Evolutionary conservation across 2,888 invertebrate species (phyloP).

Genomic region (Apocheima hispidaria): DNA sequence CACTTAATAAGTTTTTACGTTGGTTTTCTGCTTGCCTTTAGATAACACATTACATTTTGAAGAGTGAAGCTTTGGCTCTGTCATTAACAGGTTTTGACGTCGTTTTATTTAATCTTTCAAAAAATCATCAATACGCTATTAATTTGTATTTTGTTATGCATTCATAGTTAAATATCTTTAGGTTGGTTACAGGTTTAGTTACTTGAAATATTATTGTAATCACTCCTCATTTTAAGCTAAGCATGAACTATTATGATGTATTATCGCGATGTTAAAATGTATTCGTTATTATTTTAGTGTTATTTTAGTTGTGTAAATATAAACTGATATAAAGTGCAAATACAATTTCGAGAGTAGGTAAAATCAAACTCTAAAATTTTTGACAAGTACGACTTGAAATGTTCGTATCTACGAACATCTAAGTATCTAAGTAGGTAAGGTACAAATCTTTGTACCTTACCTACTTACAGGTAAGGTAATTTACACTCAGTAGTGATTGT

Average conservation of each 20-base stretch:
- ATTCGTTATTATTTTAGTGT: too few relatives aligned
- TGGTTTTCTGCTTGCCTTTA: too few relatives aligned
- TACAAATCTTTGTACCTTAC: too few relatives aligned
- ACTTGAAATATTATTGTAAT: slow-evolving; percentile 44
- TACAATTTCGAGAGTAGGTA: background rate
- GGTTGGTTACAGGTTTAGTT: slow-evolving; percentile 13
- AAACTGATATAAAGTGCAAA: slow-evolving; percentile 23
- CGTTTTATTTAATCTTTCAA: background rate
- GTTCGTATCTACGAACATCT: too few relatives aligned
- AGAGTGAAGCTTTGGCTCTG: slow-evolving; percentile 15
- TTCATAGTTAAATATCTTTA: background rate
- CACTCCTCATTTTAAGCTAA: slow-evolving; percentile 57
- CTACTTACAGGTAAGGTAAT: too few relatives aligned
- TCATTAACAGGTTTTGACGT: background rate
- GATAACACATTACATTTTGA: background rate
- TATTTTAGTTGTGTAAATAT: slow-evolving; percentile 16
- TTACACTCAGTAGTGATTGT: slow-evolving; percentile 17
- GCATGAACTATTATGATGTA: slow-evolving; percentile 44
- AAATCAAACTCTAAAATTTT: background rate
- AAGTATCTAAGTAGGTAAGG: too few relatives aligned
- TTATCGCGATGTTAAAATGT: slow-evolving; percentile 24
- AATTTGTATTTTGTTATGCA: background rate
- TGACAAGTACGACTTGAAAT: background rate
- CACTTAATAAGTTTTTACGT: too few relatives aligned
- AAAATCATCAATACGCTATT: background rate